Percentiles rank a stretch among this genome's conserved stretches.
These are phyloP conservation scores for Nudaria mundana DNA, from an alignment of 2,888 invertebrate genomes.

Conservation along the genomic window DNA sequence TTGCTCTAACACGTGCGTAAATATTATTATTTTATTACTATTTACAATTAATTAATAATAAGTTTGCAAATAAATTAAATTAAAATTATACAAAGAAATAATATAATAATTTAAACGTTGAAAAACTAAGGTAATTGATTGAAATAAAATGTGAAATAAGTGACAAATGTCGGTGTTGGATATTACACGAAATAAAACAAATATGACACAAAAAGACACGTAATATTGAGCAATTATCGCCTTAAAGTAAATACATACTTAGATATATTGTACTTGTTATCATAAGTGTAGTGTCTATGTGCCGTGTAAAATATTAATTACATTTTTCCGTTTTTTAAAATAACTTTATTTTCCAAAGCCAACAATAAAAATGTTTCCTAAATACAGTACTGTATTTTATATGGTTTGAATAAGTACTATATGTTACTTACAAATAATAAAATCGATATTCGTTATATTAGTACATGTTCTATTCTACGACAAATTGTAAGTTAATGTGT, in stretches of 20 bases:
- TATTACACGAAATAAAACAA: slow-evolving; percentile 18
- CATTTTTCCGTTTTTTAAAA: slow-evolving; percentile 25
- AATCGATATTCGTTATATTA: slow-evolving; percentile 65
- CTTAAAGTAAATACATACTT: slow-evolving; percentile 67
- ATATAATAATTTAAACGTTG: no score
- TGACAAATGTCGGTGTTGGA: background rate
- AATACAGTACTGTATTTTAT: slow-evolving; percentile 39
- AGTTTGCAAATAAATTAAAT: slow-evolving; percentile 31
- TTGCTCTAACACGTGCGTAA: slow-evolving; percentile 30
- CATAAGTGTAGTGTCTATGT: slow-evolving; percentile 51
- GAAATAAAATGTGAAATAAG: background rate
- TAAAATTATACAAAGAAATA: slow-evolving; percentile 3
- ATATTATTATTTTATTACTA: no score
- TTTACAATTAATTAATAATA: slow-evolving; percentile 18
- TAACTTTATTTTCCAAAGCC: slow-evolving; percentile 29
- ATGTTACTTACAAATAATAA: slow-evolving; percentile 67
- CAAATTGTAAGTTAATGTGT: slow-evolving; percentile 46
- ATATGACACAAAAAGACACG: slow-evolving; percentile 36
- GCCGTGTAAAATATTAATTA: slow-evolving; percentile 30
- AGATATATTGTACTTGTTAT: slow-evolving; percentile 68
- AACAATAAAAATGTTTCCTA: slow-evolving; percentile 32
- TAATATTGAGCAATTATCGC: slow-evolving; percentile 75
- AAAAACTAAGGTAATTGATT: no score
- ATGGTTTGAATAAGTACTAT: slow-evolving; percentile 38
- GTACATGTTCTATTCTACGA: slow-evolving; percentile 81